A percentile compares a stretch with the other conserved stretches of the same genome.
Evolutionary conservation across 2,113 vertebrate species (phyloP).

Genomic region (Boulengeromyrus knoepffleri): DNA sequence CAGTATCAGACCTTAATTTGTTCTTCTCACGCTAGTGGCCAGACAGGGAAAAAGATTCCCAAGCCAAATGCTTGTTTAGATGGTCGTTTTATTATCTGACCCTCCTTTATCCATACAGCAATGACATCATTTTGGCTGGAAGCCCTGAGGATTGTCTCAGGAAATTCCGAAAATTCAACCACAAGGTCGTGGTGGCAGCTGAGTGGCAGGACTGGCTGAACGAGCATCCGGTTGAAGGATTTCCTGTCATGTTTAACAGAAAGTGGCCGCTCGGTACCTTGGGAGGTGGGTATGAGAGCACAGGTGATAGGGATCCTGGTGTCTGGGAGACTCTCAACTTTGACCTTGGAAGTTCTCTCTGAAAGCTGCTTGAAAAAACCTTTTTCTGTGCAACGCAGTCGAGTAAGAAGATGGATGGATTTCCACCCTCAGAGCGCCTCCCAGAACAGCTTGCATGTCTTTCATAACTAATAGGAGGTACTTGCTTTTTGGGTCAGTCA

Average conservation of each 20-base stretch:
- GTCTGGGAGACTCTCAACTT: not conserved
- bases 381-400: not conserved
- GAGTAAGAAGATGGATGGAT: not conserved
- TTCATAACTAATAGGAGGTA: not conserved
- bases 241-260: slow-evolving; percentile 78
- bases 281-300: not conserved
- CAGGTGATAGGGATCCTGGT: not conserved
- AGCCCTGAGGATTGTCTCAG: slow-evolving; percentile 81
- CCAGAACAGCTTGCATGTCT: not conserved
- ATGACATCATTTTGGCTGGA: slow-evolving; percentile 86
- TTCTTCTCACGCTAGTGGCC: not conserved
- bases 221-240: slow-evolving; percentile 77
- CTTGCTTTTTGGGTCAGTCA: not conserved
- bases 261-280: slow-evolving; percentile 76
- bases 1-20: not conserved
- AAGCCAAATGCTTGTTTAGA: not conserved
- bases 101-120: slow-evolving; percentile 55
- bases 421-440: not conserved
- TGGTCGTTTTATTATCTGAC: not conserved
- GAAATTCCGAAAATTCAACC: slow-evolving; percentile 82
- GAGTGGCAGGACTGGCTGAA: slow-evolving; percentile 87
- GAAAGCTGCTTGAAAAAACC: not conserved
- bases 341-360: not conserved
- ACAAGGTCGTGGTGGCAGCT: slow-evolving; percentile 88
- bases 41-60: not conserved